phyloP scores from a whole-genome alignment of 1,140 invertebrate genomes.

The Magallana angulata region DNA sequence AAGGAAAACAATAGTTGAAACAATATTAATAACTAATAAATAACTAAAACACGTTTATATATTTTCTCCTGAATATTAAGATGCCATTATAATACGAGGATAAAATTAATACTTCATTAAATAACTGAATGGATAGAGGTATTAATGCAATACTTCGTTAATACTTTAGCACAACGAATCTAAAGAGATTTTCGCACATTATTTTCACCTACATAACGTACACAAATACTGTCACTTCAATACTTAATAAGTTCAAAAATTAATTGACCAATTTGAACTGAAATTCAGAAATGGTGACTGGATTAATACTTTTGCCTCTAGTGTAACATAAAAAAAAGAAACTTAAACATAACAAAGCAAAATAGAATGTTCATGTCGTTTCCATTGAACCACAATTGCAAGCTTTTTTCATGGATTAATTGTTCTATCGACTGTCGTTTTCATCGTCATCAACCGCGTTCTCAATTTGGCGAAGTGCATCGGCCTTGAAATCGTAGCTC shows the following conservation, averaged over 20 bases:
- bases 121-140: background rate
- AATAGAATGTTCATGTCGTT: too few relatives aligned
- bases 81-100: too few relatives aligned
- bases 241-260: background rate
- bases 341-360: too few relatives aligned
- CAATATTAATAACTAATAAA: background rate
- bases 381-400: too few relatives aligned
- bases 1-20: background rate
- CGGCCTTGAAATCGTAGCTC: background rate
- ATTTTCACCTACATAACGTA: background rate
- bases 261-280: too few relatives aligned
- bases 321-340: too few relatives aligned
- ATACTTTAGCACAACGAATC: background rate
- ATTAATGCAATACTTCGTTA: background rate
- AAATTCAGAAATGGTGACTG: too few relatives aligned
- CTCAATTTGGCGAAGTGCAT: background rate
- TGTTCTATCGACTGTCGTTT: background rate
- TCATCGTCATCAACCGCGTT: background rate
- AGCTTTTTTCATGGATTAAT: too few relatives aligned
- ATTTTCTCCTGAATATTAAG: too few relatives aligned
- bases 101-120: too few relatives aligned
- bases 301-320: too few relatives aligned
- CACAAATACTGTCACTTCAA: background rate
- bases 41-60: too few relatives aligned
- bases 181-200: background rate